Conservation (phyloP, 2,113 vertebrate genomes). For the Numida meleagris region DNA sequence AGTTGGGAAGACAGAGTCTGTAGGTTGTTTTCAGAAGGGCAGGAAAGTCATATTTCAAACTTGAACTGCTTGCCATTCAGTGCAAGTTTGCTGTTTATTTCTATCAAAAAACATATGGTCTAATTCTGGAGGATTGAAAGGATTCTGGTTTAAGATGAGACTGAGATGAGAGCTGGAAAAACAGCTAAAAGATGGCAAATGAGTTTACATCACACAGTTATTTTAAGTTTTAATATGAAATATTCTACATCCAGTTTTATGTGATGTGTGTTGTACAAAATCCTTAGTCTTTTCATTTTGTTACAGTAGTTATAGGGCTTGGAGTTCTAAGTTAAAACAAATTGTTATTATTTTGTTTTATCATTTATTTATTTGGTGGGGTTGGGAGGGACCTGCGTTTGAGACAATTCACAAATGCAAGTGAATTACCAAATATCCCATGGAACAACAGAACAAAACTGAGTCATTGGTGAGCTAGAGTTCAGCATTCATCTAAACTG, state of each 20-base stretch:
- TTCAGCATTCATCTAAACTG: neutral
- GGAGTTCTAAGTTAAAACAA: neutral
- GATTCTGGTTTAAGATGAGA: neutral
- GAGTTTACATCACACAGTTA: neutral
- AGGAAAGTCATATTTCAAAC: neutral
- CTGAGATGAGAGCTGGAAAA: neutral
- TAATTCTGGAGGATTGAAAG: neutral
- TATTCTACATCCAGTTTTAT: neutral
- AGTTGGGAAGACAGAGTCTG: neutral
- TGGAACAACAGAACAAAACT: neutral
- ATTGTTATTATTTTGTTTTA: neutral
- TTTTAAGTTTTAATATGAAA: neutral
- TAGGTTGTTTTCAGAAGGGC: neutral
- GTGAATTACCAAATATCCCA: neutral
- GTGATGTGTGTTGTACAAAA: neutral
- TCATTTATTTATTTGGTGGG: neutral
- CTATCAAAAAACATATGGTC: neutral
- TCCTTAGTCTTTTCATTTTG: neutral
- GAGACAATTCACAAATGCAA: neutral
- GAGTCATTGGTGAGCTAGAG: neutral
- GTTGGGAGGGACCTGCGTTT: neutral
- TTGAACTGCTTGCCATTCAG: neutral
- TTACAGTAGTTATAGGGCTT: neutral
- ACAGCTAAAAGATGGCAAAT: neutral
- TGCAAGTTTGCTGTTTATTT: neutral